These are phyloP conservation scores for Platycheirus albimanus DNA, from an alignment of 2,888 invertebrate genomes.

Conservation along the genomic window DNA sequence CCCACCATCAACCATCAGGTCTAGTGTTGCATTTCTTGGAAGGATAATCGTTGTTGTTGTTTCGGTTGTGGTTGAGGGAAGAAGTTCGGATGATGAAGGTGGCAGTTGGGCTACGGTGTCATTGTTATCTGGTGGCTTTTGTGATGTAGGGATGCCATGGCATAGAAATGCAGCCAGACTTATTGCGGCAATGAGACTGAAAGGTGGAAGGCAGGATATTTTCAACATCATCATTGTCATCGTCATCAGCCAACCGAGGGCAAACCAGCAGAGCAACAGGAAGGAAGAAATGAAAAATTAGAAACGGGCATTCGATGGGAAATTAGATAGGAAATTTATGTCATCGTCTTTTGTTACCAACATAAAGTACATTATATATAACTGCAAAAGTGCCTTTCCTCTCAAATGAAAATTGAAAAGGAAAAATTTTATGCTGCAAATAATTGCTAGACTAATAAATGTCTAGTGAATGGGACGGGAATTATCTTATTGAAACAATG, in stretches of 20 bases:
- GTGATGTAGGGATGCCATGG: constrained; percentile 65
- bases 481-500: constrained; percentile 24
- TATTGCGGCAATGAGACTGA: constrained; percentile 44
- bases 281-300: constrained; percentile 54
- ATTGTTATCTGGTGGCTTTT: constrained; percentile 61
- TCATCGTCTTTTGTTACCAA: constrained; percentile 35
- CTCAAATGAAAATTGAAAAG: constrained; percentile 31
- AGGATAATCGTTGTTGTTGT: constrained; percentile 59
- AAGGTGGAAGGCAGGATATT: neutral
- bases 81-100: constrained; percentile 14
- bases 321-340: constrained; percentile 38
- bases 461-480: constrained; percentile 5
- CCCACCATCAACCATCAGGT: constrained; percentile 47
- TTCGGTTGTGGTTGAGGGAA: constrained; percentile 18
- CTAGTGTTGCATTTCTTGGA: constrained; percentile 60
- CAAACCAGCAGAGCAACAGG: constrained; percentile 37
- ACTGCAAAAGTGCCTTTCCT: constrained; percentile 16
- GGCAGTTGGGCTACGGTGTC: constrained; percentile 35
- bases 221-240: neutral
- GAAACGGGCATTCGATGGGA: constrained; percentile 30
- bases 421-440: constrained; percentile 16
- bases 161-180: constrained; percentile 60
- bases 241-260: constrained; percentile 12
- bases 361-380: too few relatives aligned
- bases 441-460: constrained; percentile 42